Conservation (phyloP, 2,888 invertebrate species). For the Plagiodera versicolora region DNA sequence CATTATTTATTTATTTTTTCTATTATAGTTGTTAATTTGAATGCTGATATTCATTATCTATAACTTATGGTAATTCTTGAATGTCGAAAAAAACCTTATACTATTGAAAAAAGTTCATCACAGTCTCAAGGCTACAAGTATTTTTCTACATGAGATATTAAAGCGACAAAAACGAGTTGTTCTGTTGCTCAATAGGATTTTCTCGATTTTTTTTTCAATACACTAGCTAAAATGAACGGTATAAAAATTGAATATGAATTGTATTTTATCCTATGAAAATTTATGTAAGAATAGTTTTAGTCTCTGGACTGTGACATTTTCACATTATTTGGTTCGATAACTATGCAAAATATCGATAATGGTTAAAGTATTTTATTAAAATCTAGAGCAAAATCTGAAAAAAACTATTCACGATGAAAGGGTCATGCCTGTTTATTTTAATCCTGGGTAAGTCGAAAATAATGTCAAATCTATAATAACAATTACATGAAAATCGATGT, state of each 20-base stretch:
- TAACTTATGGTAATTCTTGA: background rate
- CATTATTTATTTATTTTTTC: too few species aligned
- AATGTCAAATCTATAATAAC: background rate
- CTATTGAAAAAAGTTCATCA: too few species aligned
- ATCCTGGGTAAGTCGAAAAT: background rate
- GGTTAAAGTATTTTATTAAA: background rate
- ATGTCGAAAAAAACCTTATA: too few species aligned
- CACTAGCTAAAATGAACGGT: too few species aligned
- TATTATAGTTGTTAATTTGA: background rate
- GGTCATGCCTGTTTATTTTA: background rate
- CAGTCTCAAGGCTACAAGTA: too few species aligned
- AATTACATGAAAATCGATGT: too few species aligned
- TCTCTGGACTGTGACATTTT: background rate
- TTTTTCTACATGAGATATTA: too few species aligned
- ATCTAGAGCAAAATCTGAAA: background rate
- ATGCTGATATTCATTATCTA: background rate
- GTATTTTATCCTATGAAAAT: background rate
- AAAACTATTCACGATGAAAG: background rate
- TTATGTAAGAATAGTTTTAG: background rate
- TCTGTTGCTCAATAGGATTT: too few species aligned
- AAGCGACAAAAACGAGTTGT: too few species aligned
- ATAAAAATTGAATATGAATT: too few species aligned
- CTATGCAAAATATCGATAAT: slow-evolving; percentile 2
- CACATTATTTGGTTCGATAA: background rate
- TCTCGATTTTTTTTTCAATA: too few species aligned